Base-by-base conservation (phyloP, 2,797 vertebrate species). In the Salmo trutta region DNA sequence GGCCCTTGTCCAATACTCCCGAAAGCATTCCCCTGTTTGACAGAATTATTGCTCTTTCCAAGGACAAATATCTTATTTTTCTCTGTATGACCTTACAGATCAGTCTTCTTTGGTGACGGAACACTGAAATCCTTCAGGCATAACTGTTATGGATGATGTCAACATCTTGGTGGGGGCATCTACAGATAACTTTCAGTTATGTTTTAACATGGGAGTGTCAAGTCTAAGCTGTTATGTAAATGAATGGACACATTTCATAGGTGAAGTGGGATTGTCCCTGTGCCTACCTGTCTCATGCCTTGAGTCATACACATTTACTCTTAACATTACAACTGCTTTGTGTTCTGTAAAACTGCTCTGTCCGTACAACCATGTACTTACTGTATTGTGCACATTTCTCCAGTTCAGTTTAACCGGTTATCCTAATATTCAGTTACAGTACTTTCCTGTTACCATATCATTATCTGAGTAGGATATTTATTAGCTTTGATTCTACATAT, bases 71-170 rank as follows among this genome's bases (percentile, higher is more conserved):
- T 59, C 56, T 59, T 59, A 19, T 59, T 59, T 59, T 59, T n/a
- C 56, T 59, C 56, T 21, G 56, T 59, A 19, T 59, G 56, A 59
- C 16, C 56, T 59, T 59, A 17, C 56, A 59, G 17, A 59, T 59
- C 56, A 21, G 56, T 59, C 56, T 59, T 59, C 56, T 59, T 59
- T 19, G 56, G n/a, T 8, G 56, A 59, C 7, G 56, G 56, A 17
- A 59, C 56, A 21, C 3, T 21, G 56, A 59, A 12, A n/a, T 59
- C 56, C 56, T 59, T n/a, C 2, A 21, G 56, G 56, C 54, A 59
- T 59, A 59, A 59, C 7, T 59, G 54, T 59, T 59, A 59, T 59
- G 41, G 41, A 70, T 41, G 36, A 36, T 51, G 68, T 70, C 68
- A 70, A 51, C 68, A 41, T 70, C 68, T 21, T 70, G 68, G 68